Evolutionary conservation across 2,797 vertebrate species (phyloP), one percentile per base, ranked within the genome.

Genomic region (Pseudochirops corinnae): DNA sequence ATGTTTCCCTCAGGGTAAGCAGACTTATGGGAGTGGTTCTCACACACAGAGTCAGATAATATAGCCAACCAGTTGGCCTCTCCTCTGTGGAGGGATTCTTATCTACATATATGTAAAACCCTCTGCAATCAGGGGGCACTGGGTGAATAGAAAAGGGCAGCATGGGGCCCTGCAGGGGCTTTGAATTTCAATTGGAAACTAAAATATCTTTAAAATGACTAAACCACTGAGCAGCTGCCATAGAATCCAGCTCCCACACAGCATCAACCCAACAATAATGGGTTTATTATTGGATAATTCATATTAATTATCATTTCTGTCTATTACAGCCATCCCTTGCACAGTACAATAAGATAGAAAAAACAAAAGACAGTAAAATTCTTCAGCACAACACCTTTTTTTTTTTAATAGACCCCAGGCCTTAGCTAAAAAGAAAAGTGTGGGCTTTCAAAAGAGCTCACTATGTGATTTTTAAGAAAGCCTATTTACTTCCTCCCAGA

Each of bases 281-380:
- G 52, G 33, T 95, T 92, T 92, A 94, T 96, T 95, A 90, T 97
- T 55, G 94, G 91, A 55, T 24, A 87, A 9, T 97, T 94, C 56
- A 74, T 94, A 92, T 91, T 96, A 57, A 92, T 95, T 96, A 91
- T 92, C 56, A 95, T 95, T 96, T 92, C 67, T 93, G 60, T 74
- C 56, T 93, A 87, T 87, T 87, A 87, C 24, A 46, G 55, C 58
- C 46, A 13, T 31, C 60, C 52, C 50, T 90, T 67, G n/a, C 3
- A 39, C 10, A 62, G 39, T n/a, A 21, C 67, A 94, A 58, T 46
- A 46, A 94, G 56, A 90, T 90, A 53, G 21, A 91, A 56, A 91
- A 97, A 96, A 96, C 67, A 91, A 57, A 94, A 94, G 5, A 7
- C 74, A 62, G 39, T 91, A 92, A 26, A 82, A 91, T 29, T 92